Evolutionary conservation across 2,797 vertebrate genomes (phyloP).

Genomic region (Varecia variegata): DNA sequence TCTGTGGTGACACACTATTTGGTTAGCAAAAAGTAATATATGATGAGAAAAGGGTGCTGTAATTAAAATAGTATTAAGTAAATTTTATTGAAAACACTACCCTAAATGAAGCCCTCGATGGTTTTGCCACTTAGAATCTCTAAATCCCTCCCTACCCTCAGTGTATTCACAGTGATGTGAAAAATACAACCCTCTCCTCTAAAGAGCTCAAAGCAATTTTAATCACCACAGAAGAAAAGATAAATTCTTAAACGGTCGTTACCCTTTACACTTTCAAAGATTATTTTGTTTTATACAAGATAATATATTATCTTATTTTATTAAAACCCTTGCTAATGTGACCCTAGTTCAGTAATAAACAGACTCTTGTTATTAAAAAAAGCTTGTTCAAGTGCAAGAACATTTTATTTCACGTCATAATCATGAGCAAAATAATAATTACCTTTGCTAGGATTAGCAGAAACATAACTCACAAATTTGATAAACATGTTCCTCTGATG

Average conservation of each 20-base stretch:
- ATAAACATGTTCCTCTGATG: background rate
- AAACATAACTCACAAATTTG: background rate
- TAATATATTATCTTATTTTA: background rate
- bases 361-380: constrained; percentile 3
- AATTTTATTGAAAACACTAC: background rate
- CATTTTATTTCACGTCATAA: constrained; percentile 53
- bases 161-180: background rate
- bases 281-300: background rate
- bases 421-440: constrained; percentile 13
- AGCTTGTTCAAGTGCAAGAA: constrained; percentile 14
- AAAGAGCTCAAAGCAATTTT: background rate
- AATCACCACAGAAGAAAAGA: background rate
- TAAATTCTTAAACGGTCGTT: background rate
- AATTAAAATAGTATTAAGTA: constrained; percentile 1
- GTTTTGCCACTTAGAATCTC: background rate
- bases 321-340: background rate
- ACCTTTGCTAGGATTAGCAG: background rate
- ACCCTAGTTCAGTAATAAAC: constrained; percentile 17
- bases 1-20: background rate
- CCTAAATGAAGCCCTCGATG: background rate
- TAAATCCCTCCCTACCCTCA: background rate
- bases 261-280: background rate
- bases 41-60: background rate
- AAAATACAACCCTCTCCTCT: background rate
- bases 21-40: background rate